Evolutionary conservation across 2,888 invertebrate species (phyloP).

Genomic region (Hypsopygia costalis): DNA sequence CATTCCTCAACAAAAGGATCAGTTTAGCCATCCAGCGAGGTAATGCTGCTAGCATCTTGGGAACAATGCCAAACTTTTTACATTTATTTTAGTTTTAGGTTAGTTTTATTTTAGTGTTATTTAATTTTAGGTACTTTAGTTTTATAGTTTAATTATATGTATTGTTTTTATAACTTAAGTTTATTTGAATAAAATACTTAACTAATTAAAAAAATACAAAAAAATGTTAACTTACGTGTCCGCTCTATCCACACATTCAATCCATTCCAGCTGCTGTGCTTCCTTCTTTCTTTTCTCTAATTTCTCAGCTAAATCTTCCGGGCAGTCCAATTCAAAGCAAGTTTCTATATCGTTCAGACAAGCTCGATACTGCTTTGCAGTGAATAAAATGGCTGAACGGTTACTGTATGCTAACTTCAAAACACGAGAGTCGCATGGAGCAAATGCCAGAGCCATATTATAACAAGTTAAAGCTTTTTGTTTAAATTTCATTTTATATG

Average conservation of each 20-base stretch:
- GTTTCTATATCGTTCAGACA: slow-evolving; percentile 19
- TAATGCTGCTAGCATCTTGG: no score
- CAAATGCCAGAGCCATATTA: slow-evolving; percentile 20
- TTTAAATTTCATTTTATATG: slow-evolving; percentile 5
- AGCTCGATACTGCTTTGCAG: slow-evolving; percentile 12
- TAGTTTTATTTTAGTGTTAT: no score
- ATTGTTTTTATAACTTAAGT: no score
- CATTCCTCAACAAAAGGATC: no score
- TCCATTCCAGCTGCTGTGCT: neutral
- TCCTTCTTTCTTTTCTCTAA: slow-evolving; percentile 6
- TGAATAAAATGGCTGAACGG: slow-evolving; percentile 18
- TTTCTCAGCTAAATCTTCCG: slow-evolving; percentile 11
- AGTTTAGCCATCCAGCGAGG: no score
- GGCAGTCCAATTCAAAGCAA: slow-evolving; percentile 15
- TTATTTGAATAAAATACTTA: no score
- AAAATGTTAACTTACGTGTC: neutral
- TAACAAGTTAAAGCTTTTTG: slow-evolving; percentile 16
- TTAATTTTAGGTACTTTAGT: no score
- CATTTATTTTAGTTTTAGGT: no score
- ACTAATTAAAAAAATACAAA: neutral
- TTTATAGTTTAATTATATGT: no score
- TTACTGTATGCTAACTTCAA: slow-evolving; percentile 20
- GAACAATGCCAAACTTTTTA: no score
- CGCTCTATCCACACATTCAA: neutral
- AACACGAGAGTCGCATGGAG: slow-evolving; percentile 19